Base-by-base conservation (phyloP, 1,140 invertebrate species). In the Palaemon carinicauda region DNA sequence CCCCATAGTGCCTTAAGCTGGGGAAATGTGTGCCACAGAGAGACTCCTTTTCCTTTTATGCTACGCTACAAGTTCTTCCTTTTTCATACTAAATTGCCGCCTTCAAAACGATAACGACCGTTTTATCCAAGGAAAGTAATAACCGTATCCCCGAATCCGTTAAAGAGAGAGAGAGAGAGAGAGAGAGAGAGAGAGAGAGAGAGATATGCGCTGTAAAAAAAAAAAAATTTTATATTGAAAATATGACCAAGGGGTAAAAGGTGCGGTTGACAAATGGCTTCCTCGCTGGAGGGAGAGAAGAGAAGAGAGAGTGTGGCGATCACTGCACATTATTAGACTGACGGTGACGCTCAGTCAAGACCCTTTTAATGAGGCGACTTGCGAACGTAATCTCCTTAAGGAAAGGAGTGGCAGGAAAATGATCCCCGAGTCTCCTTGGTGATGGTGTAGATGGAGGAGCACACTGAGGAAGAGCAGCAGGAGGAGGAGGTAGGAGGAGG, bases 331-430 rank as follows among this genome's bases (percentile, higher is more conserved):
- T 81, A 81, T 81, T 69, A 81, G 80, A 51, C 52, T 81, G 80
- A 51, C 80, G 80, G 80, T 41, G 41, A 41, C 71, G 60, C 80
- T 81, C 80, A 81, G 80, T 71, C 80, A 52, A 81, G 80, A 65
- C 65, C 27, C 80, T 56, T 81, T 81, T 81, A 81, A 81, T 81
- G 80, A 81, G 80, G 80, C 60, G 56, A 71, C 80, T 81, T 81
- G 29, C 71, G 17, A 41, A 56, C 79, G 41, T 81, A 81, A 81
- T 81, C 80, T 71, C 60, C 80, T 81, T 29, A 27, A 80, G 71
- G 50, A 50, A 51, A 65, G 80, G 60, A 81, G 80, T 81, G 60
- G 80, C 80, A 69, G 80, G 80, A 81, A 51, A 81, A 81, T 81
- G 80, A 81, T 81, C 52, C 29, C 1, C 7, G 53, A n/a, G 29